Base-by-base conservation (phyloP, 2,113 vertebrate species). In the Microcebus tavaratra region DNA sequence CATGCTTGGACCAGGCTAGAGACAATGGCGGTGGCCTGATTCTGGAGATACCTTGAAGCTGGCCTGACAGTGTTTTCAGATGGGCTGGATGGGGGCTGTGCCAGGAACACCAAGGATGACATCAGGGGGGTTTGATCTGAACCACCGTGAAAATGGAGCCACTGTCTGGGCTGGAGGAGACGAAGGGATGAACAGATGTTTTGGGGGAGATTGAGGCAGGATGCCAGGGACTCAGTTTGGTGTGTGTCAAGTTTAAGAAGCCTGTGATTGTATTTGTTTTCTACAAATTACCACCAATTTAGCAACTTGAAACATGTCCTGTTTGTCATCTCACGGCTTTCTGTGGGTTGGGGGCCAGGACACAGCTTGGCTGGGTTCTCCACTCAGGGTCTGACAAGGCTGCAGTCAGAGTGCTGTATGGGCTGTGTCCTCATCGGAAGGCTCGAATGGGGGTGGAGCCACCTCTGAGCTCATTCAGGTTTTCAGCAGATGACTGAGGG, bases 401-500 rank as follows among this genome's bases (percentile, higher is more conserved):
- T 39, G 11, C 0, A 0, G 7, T 34, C 84, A 15, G 39, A 36
- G 8, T 5, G 27, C 21, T 59, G 85, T n/a, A 61, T 0, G 23
- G 53, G 50, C 50, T 25, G 68, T 8, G 5, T 27, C 84, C 86
- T 79, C 80, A 36, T 18, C 31, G 5, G 80, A 72, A 90, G 76
- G 42, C 55, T 20, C 5, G 55, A 6, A 57, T 5, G 50, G 23
- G 39, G 59, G 23, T 55, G 61, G 70, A 61, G 25, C 27, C 29
- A 0, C 53, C 42, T 72, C 23, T 79, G 53, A 29, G 42, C 61
- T 31, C 53, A 2, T 31, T 36, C 57, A 17, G 68, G 84, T 23
- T n/a, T 4, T 6, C 1, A 29, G 73, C 27, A 18, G 63, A 14
- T n/a, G 59, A 25, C 10, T 0, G 8, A 25, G 29, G 42, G n/a